Evolutionary conservation across 2,888 invertebrate genomes (phyloP), one percentile per base, ranked within the genome.

Genomic region (Cerceris rybyensis): DNA sequence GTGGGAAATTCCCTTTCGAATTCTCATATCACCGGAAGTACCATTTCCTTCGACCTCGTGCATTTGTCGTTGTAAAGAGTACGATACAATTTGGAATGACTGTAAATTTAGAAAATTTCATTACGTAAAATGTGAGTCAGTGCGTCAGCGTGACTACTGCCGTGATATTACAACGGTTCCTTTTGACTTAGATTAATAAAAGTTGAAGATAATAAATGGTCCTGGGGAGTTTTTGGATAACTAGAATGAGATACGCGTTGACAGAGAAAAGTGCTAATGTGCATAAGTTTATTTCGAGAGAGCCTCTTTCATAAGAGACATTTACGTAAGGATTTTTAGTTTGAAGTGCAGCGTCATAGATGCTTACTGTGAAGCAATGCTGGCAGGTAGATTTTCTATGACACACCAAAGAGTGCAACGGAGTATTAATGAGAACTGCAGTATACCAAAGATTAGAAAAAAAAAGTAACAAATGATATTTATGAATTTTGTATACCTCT

Each of bases 131-230:
- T 5, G 46, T 46, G 13, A 46, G 9, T 11, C 46, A 46, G 13
- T 59, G 59, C 46, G 63, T 73, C 52, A 8, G 7, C 42, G 16
- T 28, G 61, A 41, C 67, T 9, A 54, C 42, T 68, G 41, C 50
- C n/a, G 50, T 11, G 11, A 13, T 13, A 7, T 50, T n/a, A 11
- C 13, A n/a, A 50, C 50, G 39, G 41, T 7, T n/a, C n/a, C 6
- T 6, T 7, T n/a, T 7, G 42, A 17, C 16, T 14, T 5, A 14
- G 13, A 39, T 66, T 16, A 49, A 39, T 70, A n/a, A 28, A 4
- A 28, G 8, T 28, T 55, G 14, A 54, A 66, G 61, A 66, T 73
- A 77, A 49, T 63, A 13, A 14, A 13, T 43, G 43, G n/a, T 46
- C 7, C 42, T n/a, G 6, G n/a, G 9, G 13, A 6, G 8, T 7